phyloP scores from a whole-genome alignment of 37 sponge, comb jelly and placozoan species.

The Ephydatia muelleri region DNA sequence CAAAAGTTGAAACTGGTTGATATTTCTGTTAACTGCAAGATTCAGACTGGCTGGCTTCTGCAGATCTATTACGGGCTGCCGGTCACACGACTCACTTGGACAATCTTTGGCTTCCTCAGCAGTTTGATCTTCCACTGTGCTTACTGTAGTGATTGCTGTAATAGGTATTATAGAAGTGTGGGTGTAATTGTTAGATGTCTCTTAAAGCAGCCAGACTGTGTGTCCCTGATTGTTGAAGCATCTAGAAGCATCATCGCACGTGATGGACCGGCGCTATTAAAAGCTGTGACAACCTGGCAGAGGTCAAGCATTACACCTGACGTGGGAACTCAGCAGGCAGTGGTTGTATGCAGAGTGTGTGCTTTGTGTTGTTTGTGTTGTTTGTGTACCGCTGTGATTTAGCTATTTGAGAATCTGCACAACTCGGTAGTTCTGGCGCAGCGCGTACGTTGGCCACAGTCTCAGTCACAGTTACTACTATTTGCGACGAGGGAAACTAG shows the following conservation, averaged over 20 bases:
- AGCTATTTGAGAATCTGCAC: not conserved
- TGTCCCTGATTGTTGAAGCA: not conserved
- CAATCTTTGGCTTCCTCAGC: too few species aligned
- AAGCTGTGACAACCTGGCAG: not conserved
- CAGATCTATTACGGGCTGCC: too few species aligned
- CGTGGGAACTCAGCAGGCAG: not conserved
- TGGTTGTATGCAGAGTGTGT: not conserved
- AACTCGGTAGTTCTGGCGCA: not conserved
- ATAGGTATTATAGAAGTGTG: slow-evolving; percentile 1
- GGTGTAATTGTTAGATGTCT: not conserved
- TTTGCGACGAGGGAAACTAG: not conserved
- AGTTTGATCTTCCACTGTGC: too few species aligned
- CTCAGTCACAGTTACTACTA: not conserved
- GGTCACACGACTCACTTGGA: too few species aligned
- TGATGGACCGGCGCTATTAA: too few species aligned
- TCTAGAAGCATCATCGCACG: not conserved
- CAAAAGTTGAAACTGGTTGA: too few species aligned
- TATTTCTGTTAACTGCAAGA: too few species aligned
- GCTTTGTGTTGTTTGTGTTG: slow-evolving; percentile 1
- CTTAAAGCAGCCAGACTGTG: not conserved
- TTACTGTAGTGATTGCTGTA: slow-evolving; percentile 1
- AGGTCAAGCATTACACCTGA: not conserved
- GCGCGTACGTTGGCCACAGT: not conserved
- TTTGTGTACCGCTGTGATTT: not conserved
- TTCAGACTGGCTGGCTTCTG: too few species aligned